Evolutionary conservation across 2,113 vertebrate genomes (phyloP).

Genomic region (Syngnathus scovelli): DNA sequence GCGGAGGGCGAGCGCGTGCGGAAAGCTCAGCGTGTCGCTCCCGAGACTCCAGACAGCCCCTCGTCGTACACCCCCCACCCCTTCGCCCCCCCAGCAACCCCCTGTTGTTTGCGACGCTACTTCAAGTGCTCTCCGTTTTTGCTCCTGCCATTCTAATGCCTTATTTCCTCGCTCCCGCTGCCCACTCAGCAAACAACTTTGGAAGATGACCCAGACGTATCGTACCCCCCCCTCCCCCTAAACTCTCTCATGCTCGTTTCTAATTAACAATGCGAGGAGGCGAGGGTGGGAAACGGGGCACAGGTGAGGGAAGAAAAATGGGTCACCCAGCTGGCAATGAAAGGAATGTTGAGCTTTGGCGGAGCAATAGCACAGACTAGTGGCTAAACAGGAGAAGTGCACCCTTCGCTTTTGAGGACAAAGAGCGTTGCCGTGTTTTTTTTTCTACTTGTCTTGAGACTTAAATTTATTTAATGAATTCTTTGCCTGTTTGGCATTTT

Average conservation of each 20-base stretch:
- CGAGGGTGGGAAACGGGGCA: neutral
- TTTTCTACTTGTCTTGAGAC: too few species aligned
- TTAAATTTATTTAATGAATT: too few species aligned
- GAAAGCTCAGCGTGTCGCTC: neutral
- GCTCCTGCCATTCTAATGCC: constrained; percentile 50
- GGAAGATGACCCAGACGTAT: neutral
- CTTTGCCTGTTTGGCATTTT: too few species aligned
- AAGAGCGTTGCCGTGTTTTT: too few species aligned
- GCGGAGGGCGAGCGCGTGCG: neutral
- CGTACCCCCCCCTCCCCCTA: neutral
- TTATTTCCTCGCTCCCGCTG: constrained; percentile 39
- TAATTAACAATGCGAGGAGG: constrained; percentile 4
- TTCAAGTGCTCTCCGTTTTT: constrained; percentile 2
- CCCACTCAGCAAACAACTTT: constrained; percentile 64
- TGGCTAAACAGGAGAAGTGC: constrained; percentile 27
- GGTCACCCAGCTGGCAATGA: constrained; percentile 41
- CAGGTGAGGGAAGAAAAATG: constrained; percentile 61
- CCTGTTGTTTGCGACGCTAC: constrained; percentile 31
- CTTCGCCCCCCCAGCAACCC: constrained; percentile 23
- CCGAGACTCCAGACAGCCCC: neutral
- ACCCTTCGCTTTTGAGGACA: too few species aligned
- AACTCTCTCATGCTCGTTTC: neutral
- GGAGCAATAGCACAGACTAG: constrained; percentile 66
- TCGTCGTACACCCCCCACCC: neutral
- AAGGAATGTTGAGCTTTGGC: constrained; percentile 11